These are phyloP conservation scores for Diprion similis DNA, from an alignment of 1,140 invertebrate genomes.

Conservation along the genomic window DNA sequence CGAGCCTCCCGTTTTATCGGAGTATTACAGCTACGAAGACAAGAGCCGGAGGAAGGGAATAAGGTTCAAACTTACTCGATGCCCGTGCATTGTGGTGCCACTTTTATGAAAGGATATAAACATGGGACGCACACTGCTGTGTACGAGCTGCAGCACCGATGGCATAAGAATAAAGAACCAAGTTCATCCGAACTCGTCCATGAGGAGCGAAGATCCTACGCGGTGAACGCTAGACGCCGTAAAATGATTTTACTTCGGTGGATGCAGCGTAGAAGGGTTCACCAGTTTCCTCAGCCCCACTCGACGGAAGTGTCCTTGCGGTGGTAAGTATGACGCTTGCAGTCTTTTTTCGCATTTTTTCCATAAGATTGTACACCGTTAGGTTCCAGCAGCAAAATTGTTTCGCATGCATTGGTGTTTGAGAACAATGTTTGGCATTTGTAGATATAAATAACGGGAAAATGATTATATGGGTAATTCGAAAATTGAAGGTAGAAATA, in stretches of 20 bases:
- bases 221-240: background rate
- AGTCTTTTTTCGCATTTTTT: no score
- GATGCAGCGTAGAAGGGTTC: no score
- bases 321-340: no score
- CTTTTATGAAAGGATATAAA: slow-evolving; percentile 55
- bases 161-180: slow-evolving; percentile 46
- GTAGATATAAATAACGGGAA: no score
- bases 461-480: no score
- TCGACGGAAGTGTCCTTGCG: no score
- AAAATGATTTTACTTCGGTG: slow-evolving; percentile 1
- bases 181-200: slow-evolving; percentile 22
- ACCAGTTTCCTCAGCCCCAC: no score
- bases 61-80: background rate
- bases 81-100: slow-evolving; percentile 33
- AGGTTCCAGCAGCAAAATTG: no score
- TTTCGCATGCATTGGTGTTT: no score
- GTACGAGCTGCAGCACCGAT: slow-evolving; percentile 40
- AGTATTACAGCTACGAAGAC: slow-evolving; percentile 32
- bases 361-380: no score
- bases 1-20: slow-evolving; percentile 45
- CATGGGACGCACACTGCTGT: slow-evolving; percentile 42
- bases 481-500: no score
- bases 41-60: background rate
- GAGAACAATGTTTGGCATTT: no score
- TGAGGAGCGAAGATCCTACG: background rate